Evolutionary conservation across 2,113 vertebrate species (phyloP).

Genomic region (Melospiza melodia): DNA sequence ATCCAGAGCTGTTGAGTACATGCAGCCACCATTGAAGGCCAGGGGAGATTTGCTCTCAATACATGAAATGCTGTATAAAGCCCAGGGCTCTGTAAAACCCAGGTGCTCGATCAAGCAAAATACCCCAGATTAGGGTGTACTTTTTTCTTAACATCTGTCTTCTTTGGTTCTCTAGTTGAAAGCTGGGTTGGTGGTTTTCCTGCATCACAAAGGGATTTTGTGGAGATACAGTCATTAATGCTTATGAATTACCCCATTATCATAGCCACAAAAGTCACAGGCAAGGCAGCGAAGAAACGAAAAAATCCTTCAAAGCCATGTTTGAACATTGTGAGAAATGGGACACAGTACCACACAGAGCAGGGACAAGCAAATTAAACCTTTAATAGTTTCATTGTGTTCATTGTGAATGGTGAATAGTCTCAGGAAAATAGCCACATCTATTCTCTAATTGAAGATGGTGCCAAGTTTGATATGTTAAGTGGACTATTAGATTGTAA

Average conservation of each 20-base stretch:
- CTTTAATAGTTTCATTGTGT: not conserved
- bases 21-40: not conserved
- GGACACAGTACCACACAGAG: not conserved
- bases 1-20: not conserved
- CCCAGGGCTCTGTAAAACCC: not conserved
- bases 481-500: not conserved
- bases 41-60: not conserved
- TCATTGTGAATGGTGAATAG: not conserved
- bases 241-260: constrained; percentile 5
- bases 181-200: not conserved
- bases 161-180: not conserved
- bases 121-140: not conserved
- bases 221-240: not conserved
- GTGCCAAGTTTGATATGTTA: not conserved
- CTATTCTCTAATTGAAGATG: not conserved
- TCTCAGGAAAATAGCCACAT: not conserved
- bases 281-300: not conserved
- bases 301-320: not conserved
- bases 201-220: not conserved
- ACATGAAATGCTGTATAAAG: not conserved
- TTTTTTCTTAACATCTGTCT: not conserved
- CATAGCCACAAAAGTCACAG: not conserved
- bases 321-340: not conserved
- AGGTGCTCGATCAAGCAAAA: not conserved
- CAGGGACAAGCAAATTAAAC: not conserved